phyloP scores from a whole-genome alignment of 2,888 invertebrate species.

The Agrochola lychnidis region DNA sequence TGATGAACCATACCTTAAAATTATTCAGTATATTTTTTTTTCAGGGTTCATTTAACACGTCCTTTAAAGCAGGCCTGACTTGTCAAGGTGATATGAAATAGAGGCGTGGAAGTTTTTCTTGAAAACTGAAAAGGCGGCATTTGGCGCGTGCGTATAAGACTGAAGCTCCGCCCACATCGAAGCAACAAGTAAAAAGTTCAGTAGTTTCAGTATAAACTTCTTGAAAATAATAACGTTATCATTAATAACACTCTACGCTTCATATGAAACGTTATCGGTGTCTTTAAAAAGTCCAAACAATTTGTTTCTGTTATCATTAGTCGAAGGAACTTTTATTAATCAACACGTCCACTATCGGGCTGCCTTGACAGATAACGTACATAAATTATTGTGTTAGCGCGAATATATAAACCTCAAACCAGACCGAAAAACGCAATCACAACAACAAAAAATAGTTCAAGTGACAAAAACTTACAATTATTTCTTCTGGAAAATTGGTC shows the following conservation, averaged over 20 bases:
- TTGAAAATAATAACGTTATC: slow-evolving; percentile 43
- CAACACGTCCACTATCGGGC: slow-evolving; percentile 40
- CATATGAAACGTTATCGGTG: slow-evolving; percentile 55
- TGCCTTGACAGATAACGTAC: slow-evolving; percentile 58
- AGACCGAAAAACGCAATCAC: slow-evolving; percentile 34
- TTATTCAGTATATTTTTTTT: neutral
- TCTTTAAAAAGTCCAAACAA: slow-evolving; percentile 54
- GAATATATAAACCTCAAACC: slow-evolving; percentile 36
- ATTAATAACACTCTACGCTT: slow-evolving; percentile 29
- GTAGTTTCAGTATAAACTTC: slow-evolving; percentile 30
- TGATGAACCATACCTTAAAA: neutral
- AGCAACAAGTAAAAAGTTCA: slow-evolving; percentile 80
- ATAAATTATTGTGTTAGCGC: slow-evolving; percentile 39
- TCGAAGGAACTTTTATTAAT: slow-evolving; percentile 55
- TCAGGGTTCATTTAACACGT: neutral
- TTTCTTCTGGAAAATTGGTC: slow-evolving; percentile 55
- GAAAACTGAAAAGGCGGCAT: slow-evolving; percentile 64
- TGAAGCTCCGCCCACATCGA: slow-evolving; percentile 79
- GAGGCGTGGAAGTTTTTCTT: slow-evolving; percentile 47
- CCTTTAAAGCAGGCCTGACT: neutral
- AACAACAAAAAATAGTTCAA: slow-evolving; percentile 23
- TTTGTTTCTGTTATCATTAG: slow-evolving; percentile 57
- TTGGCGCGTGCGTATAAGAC: slow-evolving; percentile 80
- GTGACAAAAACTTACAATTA: slow-evolving; percentile 66
- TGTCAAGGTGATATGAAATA: slow-evolving; percentile 7